Evolutionary conservation across 2,888 invertebrate genomes (phyloP).

Genomic region (Drosophila paracracens): DNA sequence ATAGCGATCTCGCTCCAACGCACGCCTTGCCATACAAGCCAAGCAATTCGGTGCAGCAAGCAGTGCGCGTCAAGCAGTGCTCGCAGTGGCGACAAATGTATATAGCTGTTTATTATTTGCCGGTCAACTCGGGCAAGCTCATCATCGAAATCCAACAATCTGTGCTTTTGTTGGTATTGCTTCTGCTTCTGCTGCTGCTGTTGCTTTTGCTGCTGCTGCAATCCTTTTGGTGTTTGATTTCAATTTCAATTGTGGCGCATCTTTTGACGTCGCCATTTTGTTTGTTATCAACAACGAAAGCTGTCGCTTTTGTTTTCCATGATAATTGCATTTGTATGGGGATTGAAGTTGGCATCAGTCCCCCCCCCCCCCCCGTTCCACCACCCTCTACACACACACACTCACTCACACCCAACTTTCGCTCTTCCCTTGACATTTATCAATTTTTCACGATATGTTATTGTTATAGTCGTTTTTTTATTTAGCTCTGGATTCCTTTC

Average conservation of each 20-base stretch:
- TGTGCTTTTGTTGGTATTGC: slow-evolving; percentile 11
- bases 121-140: slow-evolving; percentile 56
- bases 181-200: slow-evolving; percentile 10
- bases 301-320: slow-evolving; percentile 79
- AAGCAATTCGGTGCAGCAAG: slow-evolving; percentile 27
- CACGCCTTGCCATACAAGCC: slow-evolving; percentile 11
- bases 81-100: slow-evolving; percentile 29
- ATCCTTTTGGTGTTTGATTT: slow-evolving; percentile 75
- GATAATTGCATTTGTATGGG: slow-evolving; percentile 80
- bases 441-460: slow-evolving; percentile 70
- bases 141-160: slow-evolving; percentile 43
- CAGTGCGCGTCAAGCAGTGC: slow-evolving; percentile 63
- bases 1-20: slow-evolving; percentile 45
- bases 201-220: slow-evolving; percentile 50
- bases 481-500: slow-evolving; percentile 10
- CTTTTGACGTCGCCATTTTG: slow-evolving; percentile 74
- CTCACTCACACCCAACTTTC: neutral
- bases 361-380: neutral
- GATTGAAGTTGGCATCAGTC: slow-evolving; percentile 33
- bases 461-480: slow-evolving; percentile 21
- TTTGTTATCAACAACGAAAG: slow-evolving; percentile 70
- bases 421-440: slow-evolving; percentile 65
- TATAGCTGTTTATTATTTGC: slow-evolving; percentile 43
- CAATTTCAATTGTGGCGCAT: slow-evolving; percentile 79
- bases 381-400: neutral